Base-by-base conservation (phyloP, 2,797 vertebrate genomes). In the Pitangus sulphuratus region DNA sequence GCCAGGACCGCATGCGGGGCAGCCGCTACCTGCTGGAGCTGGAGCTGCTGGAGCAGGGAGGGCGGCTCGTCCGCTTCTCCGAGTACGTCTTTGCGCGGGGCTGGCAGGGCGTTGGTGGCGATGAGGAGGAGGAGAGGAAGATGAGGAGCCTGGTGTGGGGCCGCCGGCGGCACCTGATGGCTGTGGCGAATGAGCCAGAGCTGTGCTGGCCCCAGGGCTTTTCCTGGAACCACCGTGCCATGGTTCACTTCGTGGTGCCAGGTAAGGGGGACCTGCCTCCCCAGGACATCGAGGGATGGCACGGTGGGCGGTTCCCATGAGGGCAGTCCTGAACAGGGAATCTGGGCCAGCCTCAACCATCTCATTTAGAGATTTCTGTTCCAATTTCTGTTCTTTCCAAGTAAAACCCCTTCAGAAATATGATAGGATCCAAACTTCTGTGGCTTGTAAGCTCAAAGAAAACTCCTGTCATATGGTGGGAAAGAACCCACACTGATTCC, bases 21-120 rank as follows among this genome's bases (percentile, higher is more conserved):
- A 99, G 97, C 83, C 98, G 99, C 54, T 99, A 99, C 96, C 98
- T 99, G 26, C 95, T 99, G 96, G 99, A 99, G 94, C 97, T 99
- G 84, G 98, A 99, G 89, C 94, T 99, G 61, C 97, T 97, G 78
- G 98, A 99, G 30, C 82, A 20, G 15, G 96, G 96, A 6, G 97
- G 90, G 61, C 97, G 74, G 14, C 93, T 96, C 12, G 92, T 99
- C 61, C 98, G 99, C 30, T 95, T 99, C 85, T 98, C 99, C 1
- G 98, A 99, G 50, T 99, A 98, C 6, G 44, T 99, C 96, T 99
- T 98, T 12, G 93, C 97, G 0, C 97, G 94, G 45, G 96, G 95
- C 74, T 98, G 98, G 98, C 97, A 96, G 19, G 97, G 97, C 5
- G 0, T n/a, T 6, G 65, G 35, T 0, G 39, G 68, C 2, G 40